These are phyloP conservation scores for Siderastrea siderea DNA, from an alignment of 92 coral and sea anemone species.

Conservation along the genomic window DNA sequence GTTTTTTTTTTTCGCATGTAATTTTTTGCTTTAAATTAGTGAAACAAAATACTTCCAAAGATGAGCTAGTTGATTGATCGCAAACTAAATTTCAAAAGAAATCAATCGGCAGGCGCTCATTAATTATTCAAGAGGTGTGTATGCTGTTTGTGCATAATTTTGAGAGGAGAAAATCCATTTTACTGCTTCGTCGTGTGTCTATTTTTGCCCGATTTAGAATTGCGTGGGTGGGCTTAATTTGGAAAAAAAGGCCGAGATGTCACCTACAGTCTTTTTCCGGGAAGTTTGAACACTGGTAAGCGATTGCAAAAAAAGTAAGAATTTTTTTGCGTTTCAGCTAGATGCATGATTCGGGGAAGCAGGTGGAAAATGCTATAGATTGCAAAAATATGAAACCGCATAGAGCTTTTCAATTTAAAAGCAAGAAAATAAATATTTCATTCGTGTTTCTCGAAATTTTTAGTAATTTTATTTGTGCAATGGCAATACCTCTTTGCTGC, in stretches of 20 bases:
- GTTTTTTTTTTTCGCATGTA: not conserved
- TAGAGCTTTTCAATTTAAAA: slow-evolving; percentile 37
- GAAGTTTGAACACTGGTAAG: slow-evolving; percentile 56
- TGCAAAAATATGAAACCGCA: slow-evolving; percentile 58
- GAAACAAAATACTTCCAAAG: slow-evolving; percentile 47
- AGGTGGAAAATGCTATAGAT: slow-evolving; percentile 55
- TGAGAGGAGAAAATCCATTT: slow-evolving; percentile 37
- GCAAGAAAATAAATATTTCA: slow-evolving; percentile 20
- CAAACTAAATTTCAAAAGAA: slow-evolving; percentile 49
- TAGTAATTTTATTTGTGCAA: not conserved
- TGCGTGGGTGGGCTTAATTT: slow-evolving; percentile 55
- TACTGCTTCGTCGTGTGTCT: slow-evolving; percentile 32
- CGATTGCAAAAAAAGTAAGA: slow-evolving; percentile 17
- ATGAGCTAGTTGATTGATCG: slow-evolving; percentile 44
- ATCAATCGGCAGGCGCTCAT: slow-evolving; percentile 53
- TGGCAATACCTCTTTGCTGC: not conserved
- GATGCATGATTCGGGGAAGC: slow-evolving; percentile 5
- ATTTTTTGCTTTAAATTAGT: slow-evolving; percentile 7
- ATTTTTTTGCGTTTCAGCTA: slow-evolving; percentile 41
- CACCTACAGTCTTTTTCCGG: slow-evolving; percentile 49
- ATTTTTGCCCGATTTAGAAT: slow-evolving; percentile 42
- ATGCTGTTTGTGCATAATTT: slow-evolving; percentile 50
- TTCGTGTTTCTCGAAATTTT: not conserved
- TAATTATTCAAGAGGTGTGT: slow-evolving; percentile 38
- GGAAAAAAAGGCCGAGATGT: slow-evolving; percentile 10